Conservation (phyloP, 2,113 vertebrate genomes). For the Lycaon pictus region DNA sequence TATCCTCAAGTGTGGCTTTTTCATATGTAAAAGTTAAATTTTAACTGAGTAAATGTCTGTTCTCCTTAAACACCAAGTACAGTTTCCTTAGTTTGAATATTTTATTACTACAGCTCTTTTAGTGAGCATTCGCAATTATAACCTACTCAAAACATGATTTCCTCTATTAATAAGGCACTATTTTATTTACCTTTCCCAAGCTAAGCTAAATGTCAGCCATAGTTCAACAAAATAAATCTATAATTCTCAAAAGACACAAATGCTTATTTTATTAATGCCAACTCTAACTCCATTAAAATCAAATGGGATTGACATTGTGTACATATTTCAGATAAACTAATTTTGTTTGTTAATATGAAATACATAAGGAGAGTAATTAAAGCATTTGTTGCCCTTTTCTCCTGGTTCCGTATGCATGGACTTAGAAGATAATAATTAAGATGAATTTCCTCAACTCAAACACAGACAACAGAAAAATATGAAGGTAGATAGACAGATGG, state of each 20-base stretch:
- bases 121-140: slow-evolving; percentile 50
- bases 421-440: slow-evolving; percentile 66
- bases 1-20: background rate
- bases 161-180: slow-evolving; percentile 43
- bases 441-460: slow-evolving; percentile 70
- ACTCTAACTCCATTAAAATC: slow-evolving; percentile 59
- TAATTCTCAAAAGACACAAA: slow-evolving; percentile 74
- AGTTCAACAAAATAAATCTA: slow-evolving; percentile 76
- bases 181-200: slow-evolving; percentile 70
- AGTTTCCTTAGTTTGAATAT: slow-evolving; percentile 49
- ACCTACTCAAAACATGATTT: slow-evolving; percentile 52
- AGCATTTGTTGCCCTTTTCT: slow-evolving; percentile 53
- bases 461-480: slow-evolving; percentile 72
- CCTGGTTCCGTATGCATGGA: slow-evolving; percentile 15
- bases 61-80: slow-evolving; percentile 41
- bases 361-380: slow-evolving; percentile 46
- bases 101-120: slow-evolving; percentile 44
- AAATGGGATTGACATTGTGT: slow-evolving; percentile 14
- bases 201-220: slow-evolving; percentile 74
- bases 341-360: slow-evolving; percentile 65
- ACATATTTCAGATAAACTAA: slow-evolving; percentile 73
- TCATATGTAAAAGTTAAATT: background rate
- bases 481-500: slow-evolving; percentile 74
- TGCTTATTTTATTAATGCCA: slow-evolving; percentile 74
- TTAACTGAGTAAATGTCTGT: background rate